Percentiles rank a stretch among this genome's conserved stretches.
These are phyloP conservation scores for Okamejei kenojei DNA, from an alignment of 2,797 vertebrate genomes.

Conservation along the genomic window DNA sequence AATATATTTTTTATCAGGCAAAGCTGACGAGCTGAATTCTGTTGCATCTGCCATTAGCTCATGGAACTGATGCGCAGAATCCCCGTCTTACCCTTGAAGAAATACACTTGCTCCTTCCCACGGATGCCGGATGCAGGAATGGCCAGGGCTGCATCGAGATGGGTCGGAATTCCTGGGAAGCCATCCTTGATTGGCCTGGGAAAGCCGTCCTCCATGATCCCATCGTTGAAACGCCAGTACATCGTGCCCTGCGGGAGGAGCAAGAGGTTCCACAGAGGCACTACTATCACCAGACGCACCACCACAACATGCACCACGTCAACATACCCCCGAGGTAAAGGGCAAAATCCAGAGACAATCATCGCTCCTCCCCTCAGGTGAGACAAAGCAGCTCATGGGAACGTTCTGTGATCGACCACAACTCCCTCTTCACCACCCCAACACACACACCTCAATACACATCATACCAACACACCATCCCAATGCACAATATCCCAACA, in stretches of 20 bases:
- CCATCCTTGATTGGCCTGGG: background rate
- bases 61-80: background rate
- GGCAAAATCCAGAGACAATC: background rate
- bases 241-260: background rate
- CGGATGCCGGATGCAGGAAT: background rate
- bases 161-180: background rate
- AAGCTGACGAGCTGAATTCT: too few relatives aligned
- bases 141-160: background rate
- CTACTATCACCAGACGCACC: too few relatives aligned
- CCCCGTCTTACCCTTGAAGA: background rate
- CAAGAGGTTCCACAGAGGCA: background rate
- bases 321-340: background rate
- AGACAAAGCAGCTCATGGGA: too few relatives aligned
- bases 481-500: too few relatives aligned
- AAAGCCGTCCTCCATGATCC: background rate
- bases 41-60: too few relatives aligned
- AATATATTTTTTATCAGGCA: too few relatives aligned
- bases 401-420: background rate
- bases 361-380: too few relatives aligned
- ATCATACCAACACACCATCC: too few relatives aligned
- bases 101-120: background rate
- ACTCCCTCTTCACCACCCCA: background rate
- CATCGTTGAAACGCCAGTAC: constrained; percentile 25
- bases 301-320: too few relatives aligned
- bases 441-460: background rate